Evolutionary conservation across 2,797 vertebrate species (phyloP).

Genomic region (Brachyalestes nurse): DNA sequence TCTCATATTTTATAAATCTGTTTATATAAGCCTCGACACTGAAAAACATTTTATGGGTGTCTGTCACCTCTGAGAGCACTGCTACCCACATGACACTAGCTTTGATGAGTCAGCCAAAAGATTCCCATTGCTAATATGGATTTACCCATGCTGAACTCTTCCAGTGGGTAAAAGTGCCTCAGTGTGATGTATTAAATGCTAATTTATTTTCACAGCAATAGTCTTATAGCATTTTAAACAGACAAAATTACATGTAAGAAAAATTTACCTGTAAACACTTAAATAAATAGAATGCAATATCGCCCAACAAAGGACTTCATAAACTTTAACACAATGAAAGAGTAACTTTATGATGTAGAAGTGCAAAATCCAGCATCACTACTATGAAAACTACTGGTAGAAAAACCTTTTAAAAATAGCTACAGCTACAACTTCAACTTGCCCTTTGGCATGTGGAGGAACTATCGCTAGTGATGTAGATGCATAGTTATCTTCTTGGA

Average conservation of each 20-base stretch:
- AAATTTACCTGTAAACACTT: constrained; percentile 3
- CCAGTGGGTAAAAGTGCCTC: background rate
- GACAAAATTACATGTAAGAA: background rate
- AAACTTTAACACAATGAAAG: constrained; percentile 27
- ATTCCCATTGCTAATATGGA: background rate
- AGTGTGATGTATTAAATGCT: background rate
- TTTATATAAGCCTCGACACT: constrained; percentile 6
- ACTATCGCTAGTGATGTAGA: constrained; percentile 28
- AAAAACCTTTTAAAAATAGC: constrained; percentile 24
- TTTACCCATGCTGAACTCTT: constrained; percentile 12
- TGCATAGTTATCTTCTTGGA: constrained; percentile 50
- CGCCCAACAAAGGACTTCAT: constrained; percentile 21
- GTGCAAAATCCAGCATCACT: constrained; percentile 45
- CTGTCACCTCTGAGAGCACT: constrained; percentile 11
- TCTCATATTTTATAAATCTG: too few species aligned
- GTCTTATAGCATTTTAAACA: background rate
- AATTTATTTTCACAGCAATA: constrained; percentile 9
- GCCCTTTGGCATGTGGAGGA: constrained; percentile 30
- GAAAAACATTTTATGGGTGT: constrained; percentile 22
- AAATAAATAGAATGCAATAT: background rate
- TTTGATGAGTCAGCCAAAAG: constrained; percentile 2
- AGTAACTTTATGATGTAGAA: constrained; percentile 15
- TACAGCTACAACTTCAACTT: constrained; percentile 25
- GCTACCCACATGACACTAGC: constrained; percentile 1
- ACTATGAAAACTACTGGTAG: constrained; percentile 56